These are phyloP conservation scores for Anas capensis DNA, from an alignment of 2,797 vertebrate species.

Conservation along the genomic window DNA sequence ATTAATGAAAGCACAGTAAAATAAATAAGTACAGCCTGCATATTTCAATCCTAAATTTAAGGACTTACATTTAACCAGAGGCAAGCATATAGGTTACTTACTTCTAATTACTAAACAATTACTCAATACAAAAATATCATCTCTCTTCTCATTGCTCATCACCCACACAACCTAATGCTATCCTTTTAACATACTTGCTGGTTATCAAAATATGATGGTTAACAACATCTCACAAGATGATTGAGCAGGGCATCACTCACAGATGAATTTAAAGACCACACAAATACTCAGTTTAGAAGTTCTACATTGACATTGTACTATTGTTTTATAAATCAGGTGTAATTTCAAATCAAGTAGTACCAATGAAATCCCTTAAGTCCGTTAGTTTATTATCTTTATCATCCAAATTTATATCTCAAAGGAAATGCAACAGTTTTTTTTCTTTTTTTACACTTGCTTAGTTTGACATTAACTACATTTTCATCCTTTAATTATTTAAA, in stretches of 20 bases:
- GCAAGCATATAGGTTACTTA: not conserved
- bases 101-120: not conserved
- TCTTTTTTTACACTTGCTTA: not conserved
- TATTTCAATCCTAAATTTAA: not conserved
- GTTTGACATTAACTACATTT: not conserved
- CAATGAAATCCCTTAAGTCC: not conserved
- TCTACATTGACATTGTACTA: not conserved
- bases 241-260: fast-evolving
- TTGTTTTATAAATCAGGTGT: not conserved
- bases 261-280: not conserved
- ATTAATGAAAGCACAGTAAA: not conserved
- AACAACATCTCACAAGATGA: not conserved
- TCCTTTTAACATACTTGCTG: not conserved
- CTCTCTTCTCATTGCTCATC: not conserved
- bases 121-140: not conserved
- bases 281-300: not conserved
- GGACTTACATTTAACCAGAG: not conserved
- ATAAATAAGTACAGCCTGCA: not conserved
- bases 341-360: not conserved
- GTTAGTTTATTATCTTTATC: not conserved
- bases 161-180: not conserved
- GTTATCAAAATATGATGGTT: not conserved
- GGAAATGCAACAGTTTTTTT: not conserved
- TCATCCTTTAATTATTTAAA: not conserved
- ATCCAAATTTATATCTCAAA: not conserved